A percentile compares a stretch with the other conserved stretches of the same genome.
These are phyloP conservation scores for Poicephalus meyeri DNA, from an alignment of 2,113 vertebrate genomes.

Conservation along the genomic window DNA sequence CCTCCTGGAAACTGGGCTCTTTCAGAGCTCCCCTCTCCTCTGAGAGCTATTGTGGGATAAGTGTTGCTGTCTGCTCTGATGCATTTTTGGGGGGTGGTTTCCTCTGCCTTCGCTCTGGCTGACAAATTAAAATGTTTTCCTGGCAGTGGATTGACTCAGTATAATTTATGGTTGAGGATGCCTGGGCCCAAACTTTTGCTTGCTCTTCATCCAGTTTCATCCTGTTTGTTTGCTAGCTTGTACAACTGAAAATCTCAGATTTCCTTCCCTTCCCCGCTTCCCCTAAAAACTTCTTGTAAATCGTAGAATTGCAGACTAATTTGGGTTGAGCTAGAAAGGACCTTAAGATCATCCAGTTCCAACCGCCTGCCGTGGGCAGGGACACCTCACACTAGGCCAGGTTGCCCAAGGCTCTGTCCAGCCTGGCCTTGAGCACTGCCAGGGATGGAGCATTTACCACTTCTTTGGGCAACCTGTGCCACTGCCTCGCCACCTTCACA, in stretches of 20 bases:
- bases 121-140: not conserved
- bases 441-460: too few relatives aligned
- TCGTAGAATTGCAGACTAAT: not conserved
- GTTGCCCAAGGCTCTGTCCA: too few relatives aligned
- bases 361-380: too few relatives aligned
- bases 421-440: too few relatives aligned
- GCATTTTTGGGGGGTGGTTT: not conserved
- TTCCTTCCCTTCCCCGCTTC: not conserved
- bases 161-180: not conserved
- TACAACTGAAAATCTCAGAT: not conserved
- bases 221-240: not conserved
- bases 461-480: too few relatives aligned
- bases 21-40: not conserved
- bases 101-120: not conserved
- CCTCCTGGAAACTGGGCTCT: not conserved
- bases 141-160: not conserved
- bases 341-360: too few relatives aligned
- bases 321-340: too few relatives aligned
- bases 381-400: too few relatives aligned
- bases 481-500: too few relatives aligned
- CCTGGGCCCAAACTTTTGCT: not conserved
- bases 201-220: not conserved
- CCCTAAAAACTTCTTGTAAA: not conserved
- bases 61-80: not conserved
- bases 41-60: not conserved